phyloP scores from a whole-genome alignment of 2,888 invertebrate species.

The Tridacna gigas region DNA sequence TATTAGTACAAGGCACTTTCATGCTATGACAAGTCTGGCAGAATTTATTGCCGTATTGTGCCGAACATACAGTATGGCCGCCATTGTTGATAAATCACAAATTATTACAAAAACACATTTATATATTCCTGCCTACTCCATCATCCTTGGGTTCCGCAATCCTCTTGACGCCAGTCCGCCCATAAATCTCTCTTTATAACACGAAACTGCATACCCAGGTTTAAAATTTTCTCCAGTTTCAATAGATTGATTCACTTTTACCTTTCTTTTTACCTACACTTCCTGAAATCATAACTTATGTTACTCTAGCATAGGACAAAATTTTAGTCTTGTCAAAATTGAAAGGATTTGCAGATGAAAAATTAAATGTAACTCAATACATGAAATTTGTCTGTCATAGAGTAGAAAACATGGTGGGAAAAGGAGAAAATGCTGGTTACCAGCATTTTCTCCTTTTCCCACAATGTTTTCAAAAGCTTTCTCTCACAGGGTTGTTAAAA shows the following conservation, averaged over 20 bases:
- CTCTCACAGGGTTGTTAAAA: neutral
- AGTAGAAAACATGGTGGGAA: neutral
- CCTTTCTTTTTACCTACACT: neutral
- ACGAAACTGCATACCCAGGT: conserved; percentile 34
- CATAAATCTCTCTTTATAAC: conserved; percentile 40
- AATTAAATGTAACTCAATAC: neutral
- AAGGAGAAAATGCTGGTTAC: neutral
- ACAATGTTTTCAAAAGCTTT: neutral
- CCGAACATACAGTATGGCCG: conserved; percentile 17
- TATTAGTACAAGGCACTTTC: conserved; percentile 17
- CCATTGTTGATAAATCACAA: conserved; percentile 37
- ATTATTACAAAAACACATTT: conserved; percentile 45
- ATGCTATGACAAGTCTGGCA: conserved; percentile 9
- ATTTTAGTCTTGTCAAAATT: neutral
- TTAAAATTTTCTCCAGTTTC: conserved; percentile 29
- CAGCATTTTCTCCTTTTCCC: neutral
- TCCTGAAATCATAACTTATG: neutral
- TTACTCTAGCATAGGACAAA: neutral
- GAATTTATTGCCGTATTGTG: conserved; percentile 15
- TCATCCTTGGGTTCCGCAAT: conserved; percentile 22
- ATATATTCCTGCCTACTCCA: conserved; percentile 40
- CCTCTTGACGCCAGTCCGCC: conserved; percentile 34
- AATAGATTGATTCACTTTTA: neutral
- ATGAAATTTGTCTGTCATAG: neutral
- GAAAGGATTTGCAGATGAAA: neutral